Evolutionary conservation across 2,888 invertebrate species (phyloP), one percentile per base, ranked within the genome.

Genomic region (Labia minor): DNA sequence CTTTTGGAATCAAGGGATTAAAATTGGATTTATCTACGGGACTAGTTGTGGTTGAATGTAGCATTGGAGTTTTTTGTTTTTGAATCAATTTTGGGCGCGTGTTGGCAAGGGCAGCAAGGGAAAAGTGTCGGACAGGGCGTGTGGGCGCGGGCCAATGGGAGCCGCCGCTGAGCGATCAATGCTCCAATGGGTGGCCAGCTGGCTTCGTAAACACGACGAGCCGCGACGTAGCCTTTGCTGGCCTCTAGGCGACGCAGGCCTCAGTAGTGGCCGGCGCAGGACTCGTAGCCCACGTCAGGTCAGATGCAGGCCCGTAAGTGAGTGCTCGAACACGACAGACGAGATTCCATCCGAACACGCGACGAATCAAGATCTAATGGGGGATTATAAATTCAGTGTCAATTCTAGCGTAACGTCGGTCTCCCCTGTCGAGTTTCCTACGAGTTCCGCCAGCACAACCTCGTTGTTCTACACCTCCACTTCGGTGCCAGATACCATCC

Each of bases 301-400:
- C n/a, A 49, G 49, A 49, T 49, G 49, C 49, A 49, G 14, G 6
- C 49, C 14, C 14, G 49, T 49, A 14, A 11, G 49, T 49, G 49
- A n/a, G 49, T 49, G 3, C 16, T 49, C 49, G 61, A 66, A 66
- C 37, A 66, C 62, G 62, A 64, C 8, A 26, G 26, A 66, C 62
- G 62, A 64, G 49, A 67, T 67, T 64, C 33, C 20, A 61, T 61
- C 21, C 21, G 65, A 67, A 67, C 68, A 67, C 71, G 68, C 70
- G 70, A 69, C 70, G 69, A 67, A 69, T 66, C 69, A 71, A 69
- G 69, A 70, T 72, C 73, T 72, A 73, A 74, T 74, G 74, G 73
- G 73, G 72, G 74, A 74, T 73, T 74, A 72, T 72, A 73, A 74
- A 72, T 73, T 73, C 70, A 72, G 72, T 72, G 72, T 72, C 67